Evolutionary conservation across 2,888 invertebrate genomes (phyloP), one percentile per base, ranked within the genome.

Genomic region (Lycocerus yunnanus): DNA sequence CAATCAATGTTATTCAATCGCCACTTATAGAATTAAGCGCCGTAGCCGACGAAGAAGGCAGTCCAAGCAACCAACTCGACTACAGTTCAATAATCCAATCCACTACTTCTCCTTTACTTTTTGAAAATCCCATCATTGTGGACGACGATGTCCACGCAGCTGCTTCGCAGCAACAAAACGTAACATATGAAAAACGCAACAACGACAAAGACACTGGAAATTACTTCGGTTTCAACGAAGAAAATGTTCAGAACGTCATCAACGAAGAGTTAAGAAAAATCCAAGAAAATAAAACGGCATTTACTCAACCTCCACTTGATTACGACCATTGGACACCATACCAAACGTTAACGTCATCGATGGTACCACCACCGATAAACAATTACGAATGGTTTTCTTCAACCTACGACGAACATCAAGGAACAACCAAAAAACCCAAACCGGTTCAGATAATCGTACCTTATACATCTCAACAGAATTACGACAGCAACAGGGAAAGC

Each of bases 401-500:
- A 5, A 69, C 73, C n/a, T 80, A 78, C 14, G 71, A 75, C 24
- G 75, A 70, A 11, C 72, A 74, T 20, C 74, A 74, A 73, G 73
- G 79, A 16, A 81, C 83, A 14, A 84, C 84, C 1, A 90, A 90
- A 81, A 89, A 89, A 81, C 89, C 90, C 6, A 92, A 92, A 84
- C 89, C 93, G 84, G 90, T 93, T 8, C 95, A 95, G 87, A 93
- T 95, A 70, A 93, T 95, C 71, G 93, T 95, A 74, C 95, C 95
- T 0, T 95, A 95, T 81, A 93, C 93, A 2, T 92, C 91, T n/a
- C 61, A 63, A n/a, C 16, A 16, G 20, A 63, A 4, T 18, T 43
- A 43, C 43, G 43, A 43, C 11, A 20, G 15, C n/a, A 18, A 18
- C 8, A 63, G 18, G 13, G 61, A 80, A 80, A 24, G 16, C 21